These are phyloP conservation scores for Neomonachus schauinslandi DNA, from an alignment of 2,113 vertebrate species.

Conservation along the genomic window DNA sequence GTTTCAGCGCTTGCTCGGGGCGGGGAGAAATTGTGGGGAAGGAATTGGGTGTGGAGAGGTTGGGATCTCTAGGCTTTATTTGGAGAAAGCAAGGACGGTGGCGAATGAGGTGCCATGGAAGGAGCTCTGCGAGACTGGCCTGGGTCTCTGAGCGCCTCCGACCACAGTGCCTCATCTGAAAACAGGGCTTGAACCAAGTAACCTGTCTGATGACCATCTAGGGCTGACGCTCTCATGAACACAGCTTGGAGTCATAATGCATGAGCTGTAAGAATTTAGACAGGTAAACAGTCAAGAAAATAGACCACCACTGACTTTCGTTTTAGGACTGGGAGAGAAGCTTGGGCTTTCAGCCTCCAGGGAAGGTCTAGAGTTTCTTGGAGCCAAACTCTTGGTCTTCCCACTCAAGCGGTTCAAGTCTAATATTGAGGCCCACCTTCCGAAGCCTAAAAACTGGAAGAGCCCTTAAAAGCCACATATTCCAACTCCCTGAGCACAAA, in stretches of 20 bases:
- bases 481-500: not conserved
- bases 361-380: not conserved
- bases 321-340: not conserved
- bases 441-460: not conserved
- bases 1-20: not conserved
- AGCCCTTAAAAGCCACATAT: not conserved
- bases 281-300: not conserved
- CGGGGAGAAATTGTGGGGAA: not conserved
- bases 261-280: not conserved
- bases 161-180: not conserved
- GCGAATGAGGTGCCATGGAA: rapidly evolving
- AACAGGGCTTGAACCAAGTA: not conserved
- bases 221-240: not conserved
- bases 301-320: not conserved
- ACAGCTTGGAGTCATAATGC: not conserved
- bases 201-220: not conserved
- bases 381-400: not conserved
- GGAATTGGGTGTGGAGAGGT: not conserved
- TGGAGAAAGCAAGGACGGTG: not conserved
- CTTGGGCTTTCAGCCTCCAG: not conserved
- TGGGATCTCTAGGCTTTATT: not conserved
- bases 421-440: not conserved
- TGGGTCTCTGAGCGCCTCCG: not conserved
- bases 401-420: not conserved
- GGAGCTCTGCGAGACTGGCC: not conserved